Conservation (phyloP, 2,888 invertebrate species). For the Hofmannophila pseudospretella region DNA sequence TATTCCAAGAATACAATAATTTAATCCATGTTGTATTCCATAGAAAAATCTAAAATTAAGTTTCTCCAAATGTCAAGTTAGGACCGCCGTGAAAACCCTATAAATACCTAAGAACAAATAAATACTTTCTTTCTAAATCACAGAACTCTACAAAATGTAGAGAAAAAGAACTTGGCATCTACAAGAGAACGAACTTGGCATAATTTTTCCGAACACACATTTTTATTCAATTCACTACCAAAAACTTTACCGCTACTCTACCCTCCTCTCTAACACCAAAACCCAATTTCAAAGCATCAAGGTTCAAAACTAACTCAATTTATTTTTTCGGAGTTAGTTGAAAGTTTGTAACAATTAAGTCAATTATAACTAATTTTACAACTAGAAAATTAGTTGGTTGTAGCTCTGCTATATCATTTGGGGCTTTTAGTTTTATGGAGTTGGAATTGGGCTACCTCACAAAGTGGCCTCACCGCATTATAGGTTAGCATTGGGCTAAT, state of each 20-base stretch:
- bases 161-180: too few species aligned
- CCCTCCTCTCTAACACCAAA: neutral
- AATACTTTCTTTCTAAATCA: too few species aligned
- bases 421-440: conserved; percentile 19
- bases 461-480: conserved; percentile 4
- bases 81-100: too few species aligned
- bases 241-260: neutral
- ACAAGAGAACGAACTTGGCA: neutral
- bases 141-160: too few species aligned
- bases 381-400: conserved; percentile 15
- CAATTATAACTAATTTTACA: conserved; percentile 13
- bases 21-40: too few species aligned
- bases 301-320: neutral
- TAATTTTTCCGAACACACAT: too few species aligned
- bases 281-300: neutral
- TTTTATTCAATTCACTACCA: neutral
- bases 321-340: neutral
- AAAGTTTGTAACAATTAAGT: conserved; percentile 2
- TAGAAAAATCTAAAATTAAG: too few species aligned
- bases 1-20: too few species aligned
- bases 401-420: conserved; percentile 17
- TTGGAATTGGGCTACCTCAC: conserved; percentile 13
- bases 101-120: too few species aligned
- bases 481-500: neutral
- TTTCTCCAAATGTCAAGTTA: too few species aligned